Percentiles rank a stretch among this genome's conserved stretches.
These are phyloP conservation scores for Cossypha niveicapilla DNA, from an alignment of 2,797 vertebrate species.

Conservation along the genomic window DNA sequence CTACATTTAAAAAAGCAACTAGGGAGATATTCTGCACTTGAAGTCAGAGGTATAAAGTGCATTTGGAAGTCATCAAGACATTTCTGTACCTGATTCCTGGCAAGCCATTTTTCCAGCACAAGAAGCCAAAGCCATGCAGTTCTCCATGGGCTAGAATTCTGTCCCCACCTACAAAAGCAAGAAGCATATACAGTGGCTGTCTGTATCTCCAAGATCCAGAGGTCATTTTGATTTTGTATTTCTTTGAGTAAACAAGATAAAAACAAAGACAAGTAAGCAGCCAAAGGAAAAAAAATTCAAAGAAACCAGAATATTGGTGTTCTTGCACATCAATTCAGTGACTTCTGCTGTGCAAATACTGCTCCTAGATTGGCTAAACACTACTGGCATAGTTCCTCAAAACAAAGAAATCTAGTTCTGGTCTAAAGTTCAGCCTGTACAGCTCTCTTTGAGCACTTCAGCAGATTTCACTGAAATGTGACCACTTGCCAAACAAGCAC, in stretches of 20 bases:
- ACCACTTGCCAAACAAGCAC: not conserved
- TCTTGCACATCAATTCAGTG: not conserved
- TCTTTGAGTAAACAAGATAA: not conserved
- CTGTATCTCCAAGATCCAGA: not conserved
- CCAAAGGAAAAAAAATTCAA: not conserved
- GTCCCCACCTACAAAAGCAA: slow-evolving; percentile 53
- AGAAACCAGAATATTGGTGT: not conserved
- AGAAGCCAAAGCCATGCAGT: slow-evolving; percentile 93
- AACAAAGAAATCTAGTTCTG: not conserved
- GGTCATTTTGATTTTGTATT: not conserved
- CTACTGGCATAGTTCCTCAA: not conserved
- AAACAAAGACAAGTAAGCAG: not conserved
- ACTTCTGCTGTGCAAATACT: not conserved
- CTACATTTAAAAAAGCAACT: not conserved
- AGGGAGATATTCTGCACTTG: not conserved
- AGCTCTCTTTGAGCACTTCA: not conserved
- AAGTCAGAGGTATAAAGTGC: not conserved
- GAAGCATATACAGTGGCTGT: not conserved
- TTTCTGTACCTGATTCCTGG: slow-evolving; percentile 79
- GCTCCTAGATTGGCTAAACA: not conserved
- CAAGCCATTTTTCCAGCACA: slow-evolving; percentile 84
- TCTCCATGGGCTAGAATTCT: slow-evolving; percentile 79
- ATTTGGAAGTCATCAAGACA: not conserved
- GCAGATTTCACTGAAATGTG: slow-evolving; percentile 7
- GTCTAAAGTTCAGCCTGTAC: slow-evolving; percentile 1